Evolutionary conservation across 2,888 invertebrate genomes (phyloP).

Genomic region (Agrotis puta): DNA sequence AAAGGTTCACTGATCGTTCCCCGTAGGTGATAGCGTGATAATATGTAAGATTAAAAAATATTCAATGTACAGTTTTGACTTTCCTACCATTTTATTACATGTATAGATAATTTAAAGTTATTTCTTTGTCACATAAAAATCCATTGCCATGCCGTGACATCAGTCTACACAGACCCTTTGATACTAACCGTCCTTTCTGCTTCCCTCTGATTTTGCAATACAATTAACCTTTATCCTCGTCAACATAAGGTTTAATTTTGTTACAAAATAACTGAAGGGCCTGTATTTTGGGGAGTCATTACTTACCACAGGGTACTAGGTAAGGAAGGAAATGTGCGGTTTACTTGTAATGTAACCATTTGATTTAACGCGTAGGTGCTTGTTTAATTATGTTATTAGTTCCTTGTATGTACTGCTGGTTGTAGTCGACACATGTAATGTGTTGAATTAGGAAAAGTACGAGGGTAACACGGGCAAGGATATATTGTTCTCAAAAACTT

Average conservation of each 20-base stretch:
- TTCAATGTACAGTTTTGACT: too few relatives aligned
- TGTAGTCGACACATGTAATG: neutral
- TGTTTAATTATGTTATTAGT: constrained; percentile 17
- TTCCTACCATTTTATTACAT: too few relatives aligned
- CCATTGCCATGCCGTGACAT: too few relatives aligned
- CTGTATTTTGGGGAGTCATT: constrained; percentile 20
- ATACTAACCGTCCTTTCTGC: neutral
- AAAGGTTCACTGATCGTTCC: too few relatives aligned
- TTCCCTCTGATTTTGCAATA: neutral
- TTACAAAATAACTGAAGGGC: neutral
- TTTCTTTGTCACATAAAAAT: too few relatives aligned
- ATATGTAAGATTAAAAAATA: too few relatives aligned
- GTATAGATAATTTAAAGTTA: too few relatives aligned
- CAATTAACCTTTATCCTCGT: neutral
- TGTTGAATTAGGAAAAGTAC: neutral
- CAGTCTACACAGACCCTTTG: too few relatives aligned
- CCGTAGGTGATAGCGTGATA: too few relatives aligned
- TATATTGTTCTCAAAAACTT: too few relatives aligned
- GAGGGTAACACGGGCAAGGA: neutral
- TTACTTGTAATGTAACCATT: constrained; percentile 22
- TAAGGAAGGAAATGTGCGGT: constrained; percentile 13
- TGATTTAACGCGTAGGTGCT: constrained; percentile 15
- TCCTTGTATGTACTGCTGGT: neutral
- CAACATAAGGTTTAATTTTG: neutral
- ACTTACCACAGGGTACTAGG: constrained; percentile 16